phyloP scores from a whole-genome alignment of 2,113 vertebrate species.

The Parotia lawesii region DNA sequence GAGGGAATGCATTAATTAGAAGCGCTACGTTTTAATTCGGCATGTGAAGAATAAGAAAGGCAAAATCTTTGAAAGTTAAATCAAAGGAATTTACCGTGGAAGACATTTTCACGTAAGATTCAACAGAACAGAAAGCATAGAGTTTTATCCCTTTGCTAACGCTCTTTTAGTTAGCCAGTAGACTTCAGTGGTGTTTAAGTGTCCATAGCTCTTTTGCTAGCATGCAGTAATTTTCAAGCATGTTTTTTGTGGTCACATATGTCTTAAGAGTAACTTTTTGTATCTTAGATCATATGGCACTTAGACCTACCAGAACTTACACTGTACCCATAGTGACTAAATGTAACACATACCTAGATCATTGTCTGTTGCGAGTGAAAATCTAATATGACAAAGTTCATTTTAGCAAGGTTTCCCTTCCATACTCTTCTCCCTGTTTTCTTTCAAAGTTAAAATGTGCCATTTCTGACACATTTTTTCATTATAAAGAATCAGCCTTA shows the following conservation, averaged over 20 bases:
- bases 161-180: background rate
- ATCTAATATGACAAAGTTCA: background rate
- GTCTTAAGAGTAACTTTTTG: background rate
- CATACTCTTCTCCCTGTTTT: background rate
- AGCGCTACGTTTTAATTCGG: background rate
- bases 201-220: background rate
- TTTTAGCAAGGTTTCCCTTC: background rate
- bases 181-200: background rate
- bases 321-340: background rate
- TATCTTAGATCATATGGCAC: background rate
- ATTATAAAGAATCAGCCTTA: constrained; percentile 10
- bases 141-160: background rate
- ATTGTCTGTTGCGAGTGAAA: background rate
- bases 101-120: background rate
- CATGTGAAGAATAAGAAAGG: background rate
- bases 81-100: background rate
- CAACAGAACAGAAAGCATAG: background rate
- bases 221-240: background rate
- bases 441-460: constrained; percentile 22
- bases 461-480: constrained; percentile 46
- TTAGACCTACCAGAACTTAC: background rate
- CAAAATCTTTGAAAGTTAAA: background rate
- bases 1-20: background rate
- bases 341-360: background rate
- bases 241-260: background rate